Base-by-base conservation (phyloP, 2,888 invertebrate genomes). In the Erannis defoliaria region DNA sequence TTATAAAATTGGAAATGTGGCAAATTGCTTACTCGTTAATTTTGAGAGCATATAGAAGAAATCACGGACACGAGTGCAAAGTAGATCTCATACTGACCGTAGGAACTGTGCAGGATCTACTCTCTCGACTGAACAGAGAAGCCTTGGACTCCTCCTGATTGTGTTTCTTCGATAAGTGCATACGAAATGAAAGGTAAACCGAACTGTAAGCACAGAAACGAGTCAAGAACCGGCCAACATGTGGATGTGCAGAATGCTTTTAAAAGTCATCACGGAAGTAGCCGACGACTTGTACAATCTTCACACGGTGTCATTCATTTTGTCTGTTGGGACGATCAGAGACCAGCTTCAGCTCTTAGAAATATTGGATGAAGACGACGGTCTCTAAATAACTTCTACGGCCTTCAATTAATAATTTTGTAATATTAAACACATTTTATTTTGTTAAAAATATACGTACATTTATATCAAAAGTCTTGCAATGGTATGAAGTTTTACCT, bases 11-110 rank as follows among this genome's bases (percentile, higher is more conserved):
- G 80, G 87, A 85, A 79, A 93, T 93, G 92, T 93, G 92, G 92
- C 88, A 90, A 76, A 88, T 92, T 72, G 89, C 90, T 75, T 93
- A 91, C 75, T 90, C 89, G 12, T 73, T 91, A 61, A 88, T 92
- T 75, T 87, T 90, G 68, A 77, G 84, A 73, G 75, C 89, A 45
- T 86, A 82, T 72, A 88, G 79, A 68, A 82, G 74, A 61, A 81
- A 83, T 68, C 84, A 82, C 76, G 85, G 85, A 33, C 86, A 88
- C 81, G 90, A 92, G 74, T 91, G 88, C 70, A 89, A 90, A 77
- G 77, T 93, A 57, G 90, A 92, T 74, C 78, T 93, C 2, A 84
- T 90, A 72, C 71, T 93, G 5, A 84, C 87, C 10, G 84, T 90
- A 4, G 92, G 91, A 1, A 77, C 88, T 5, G 2, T 90, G 0